Evolutionary conservation across 2,888 invertebrate genomes (phyloP).

Genomic region (Alentia gelatinosa): DNA sequence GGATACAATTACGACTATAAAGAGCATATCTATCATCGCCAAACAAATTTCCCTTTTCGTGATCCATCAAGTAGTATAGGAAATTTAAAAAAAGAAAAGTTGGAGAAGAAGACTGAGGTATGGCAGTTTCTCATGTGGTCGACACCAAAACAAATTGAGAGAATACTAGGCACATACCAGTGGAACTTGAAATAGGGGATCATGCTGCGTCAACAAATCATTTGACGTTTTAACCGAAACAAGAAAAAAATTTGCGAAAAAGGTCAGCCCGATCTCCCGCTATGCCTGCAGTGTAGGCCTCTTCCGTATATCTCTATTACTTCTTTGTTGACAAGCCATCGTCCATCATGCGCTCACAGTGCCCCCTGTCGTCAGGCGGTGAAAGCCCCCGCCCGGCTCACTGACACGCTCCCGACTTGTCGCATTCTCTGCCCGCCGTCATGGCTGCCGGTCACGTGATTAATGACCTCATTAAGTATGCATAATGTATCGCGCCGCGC

Average conservation of each 20-base stretch:
- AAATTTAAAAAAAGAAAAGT: too few relatives aligned
- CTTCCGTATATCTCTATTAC: slow-evolving; percentile 32
- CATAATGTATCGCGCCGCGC: slow-evolving; percentile 44
- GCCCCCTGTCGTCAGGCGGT: slow-evolving; percentile 15
- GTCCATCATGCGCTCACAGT: not conserved
- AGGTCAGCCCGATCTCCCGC: not conserved
- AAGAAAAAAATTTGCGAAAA: too few relatives aligned
- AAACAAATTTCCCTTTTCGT: too few relatives aligned
- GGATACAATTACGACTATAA: too few relatives aligned
- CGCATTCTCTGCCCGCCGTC: slow-evolving; percentile 25
- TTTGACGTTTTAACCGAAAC: not conserved
- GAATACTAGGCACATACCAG: not conserved
- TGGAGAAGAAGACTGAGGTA: not conserved
- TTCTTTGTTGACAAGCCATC: not conserved
- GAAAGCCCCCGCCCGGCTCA: not conserved
- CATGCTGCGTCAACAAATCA: slow-evolving; percentile 1
- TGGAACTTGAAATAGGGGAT: too few relatives aligned
- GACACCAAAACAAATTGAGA: not conserved
- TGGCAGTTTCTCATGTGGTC: not conserved
- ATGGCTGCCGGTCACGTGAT: slow-evolving; percentile 44
- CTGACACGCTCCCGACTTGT: slow-evolving; percentile 39
- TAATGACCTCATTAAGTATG: slow-evolving; percentile 47
- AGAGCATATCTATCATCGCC: too few relatives aligned
- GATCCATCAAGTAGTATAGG: not conserved
- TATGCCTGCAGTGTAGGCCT: not conserved